Evolutionary conservation across 1,140 invertebrate genomes (phyloP).

Genomic region (Anthonomus grandis): DNA sequence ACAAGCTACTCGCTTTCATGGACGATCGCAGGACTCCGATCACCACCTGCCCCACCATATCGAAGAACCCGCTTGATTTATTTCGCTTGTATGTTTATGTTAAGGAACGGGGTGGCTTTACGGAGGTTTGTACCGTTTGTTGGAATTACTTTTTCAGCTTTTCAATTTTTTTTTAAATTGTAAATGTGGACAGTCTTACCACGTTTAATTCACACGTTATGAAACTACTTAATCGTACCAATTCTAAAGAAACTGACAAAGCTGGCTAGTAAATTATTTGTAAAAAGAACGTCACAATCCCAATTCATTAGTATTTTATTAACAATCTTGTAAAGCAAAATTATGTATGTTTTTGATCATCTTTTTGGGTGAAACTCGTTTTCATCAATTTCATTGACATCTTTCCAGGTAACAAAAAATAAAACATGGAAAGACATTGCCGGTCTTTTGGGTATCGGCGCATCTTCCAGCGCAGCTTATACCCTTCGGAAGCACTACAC

Average conservation of each 20-base stretch:
- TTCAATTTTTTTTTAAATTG: slow-evolving; percentile 11
- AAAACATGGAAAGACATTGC: slow-evolving; percentile 99
- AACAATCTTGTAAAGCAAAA: too few species aligned
- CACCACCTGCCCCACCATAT: slow-evolving; percentile 92
- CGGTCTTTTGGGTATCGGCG: slow-evolving; percentile 86
- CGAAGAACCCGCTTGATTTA: slow-evolving; percentile 96
- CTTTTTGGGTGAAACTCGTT: too few species aligned
- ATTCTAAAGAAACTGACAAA: too few species aligned
- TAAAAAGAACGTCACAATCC: too few species aligned
- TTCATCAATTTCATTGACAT: too few species aligned
- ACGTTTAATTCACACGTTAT: too few species aligned
- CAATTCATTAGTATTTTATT: too few species aligned
- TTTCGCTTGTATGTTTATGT: slow-evolving; percentile 93
- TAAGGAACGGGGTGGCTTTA: slow-evolving; percentile 94
- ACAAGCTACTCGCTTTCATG: slow-evolving; percentile 90
- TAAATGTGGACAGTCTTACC: too few species aligned
- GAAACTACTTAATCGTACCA: too few species aligned
- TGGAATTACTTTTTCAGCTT: slow-evolving; percentile 4
- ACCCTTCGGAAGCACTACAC: slow-evolving; percentile 96
- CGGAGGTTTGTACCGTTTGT: slow-evolving; percentile 73
- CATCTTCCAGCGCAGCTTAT: slow-evolving; percentile 94
- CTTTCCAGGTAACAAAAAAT: slow-evolving; percentile 86
- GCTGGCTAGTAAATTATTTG: too few species aligned
- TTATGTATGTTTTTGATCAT: too few species aligned
- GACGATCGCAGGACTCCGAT: slow-evolving; percentile 90